Percentiles rank a stretch among this genome's conserved stretches.
phyloP scores from a whole-genome alignment of 2,888 invertebrate species.

The Drosophila paranaensis region DNA sequence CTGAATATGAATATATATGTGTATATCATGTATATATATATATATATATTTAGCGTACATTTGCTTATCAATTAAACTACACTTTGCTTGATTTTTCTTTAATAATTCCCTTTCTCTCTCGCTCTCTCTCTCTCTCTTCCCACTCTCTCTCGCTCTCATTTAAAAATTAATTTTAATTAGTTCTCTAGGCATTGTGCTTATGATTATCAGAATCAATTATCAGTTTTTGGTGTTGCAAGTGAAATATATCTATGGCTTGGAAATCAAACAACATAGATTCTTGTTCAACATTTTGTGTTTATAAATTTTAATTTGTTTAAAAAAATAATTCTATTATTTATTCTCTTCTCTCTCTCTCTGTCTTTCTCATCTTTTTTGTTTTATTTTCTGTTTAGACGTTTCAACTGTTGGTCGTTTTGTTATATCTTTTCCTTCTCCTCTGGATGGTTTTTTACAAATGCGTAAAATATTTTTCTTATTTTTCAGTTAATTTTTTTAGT shows the following conservation, averaged over 20 bases:
- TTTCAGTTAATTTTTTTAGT: constrained; percentile 17
- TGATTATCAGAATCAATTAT: constrained; percentile 72
- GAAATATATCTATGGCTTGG: constrained; percentile 43
- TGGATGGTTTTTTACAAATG: constrained; percentile 69
- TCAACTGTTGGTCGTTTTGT: constrained; percentile 69
- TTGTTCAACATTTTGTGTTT: constrained; percentile 14
- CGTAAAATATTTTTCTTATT: constrained; percentile 13
- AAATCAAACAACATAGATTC: constrained; percentile 43
- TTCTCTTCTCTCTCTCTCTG: constrained; percentile 4
- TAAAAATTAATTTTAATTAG: constrained; percentile 44
- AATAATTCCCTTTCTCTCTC: constrained; percentile 29
- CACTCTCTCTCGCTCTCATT: neutral
- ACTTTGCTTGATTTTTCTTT: constrained; percentile 43
- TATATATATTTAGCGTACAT: constrained; percentile 52
- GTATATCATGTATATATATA: constrained; percentile 27
- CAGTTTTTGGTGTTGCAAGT: constrained; percentile 22
- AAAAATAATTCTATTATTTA: constrained; percentile 60
- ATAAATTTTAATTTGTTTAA: constrained; percentile 29
- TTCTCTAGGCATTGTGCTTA: constrained; percentile 72
- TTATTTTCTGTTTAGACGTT: constrained; percentile 52
- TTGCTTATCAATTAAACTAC: constrained; percentile 71
- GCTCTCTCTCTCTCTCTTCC: too few species aligned
- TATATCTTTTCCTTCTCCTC: constrained; percentile 28
- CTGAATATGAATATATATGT: constrained; percentile 30
- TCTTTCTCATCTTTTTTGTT: constrained; percentile 18